Evolutionary conservation across 1,140 invertebrate genomes (phyloP), one percentile per base, ranked within the genome.

Genomic region (Megalonaias nervosa): DNA sequence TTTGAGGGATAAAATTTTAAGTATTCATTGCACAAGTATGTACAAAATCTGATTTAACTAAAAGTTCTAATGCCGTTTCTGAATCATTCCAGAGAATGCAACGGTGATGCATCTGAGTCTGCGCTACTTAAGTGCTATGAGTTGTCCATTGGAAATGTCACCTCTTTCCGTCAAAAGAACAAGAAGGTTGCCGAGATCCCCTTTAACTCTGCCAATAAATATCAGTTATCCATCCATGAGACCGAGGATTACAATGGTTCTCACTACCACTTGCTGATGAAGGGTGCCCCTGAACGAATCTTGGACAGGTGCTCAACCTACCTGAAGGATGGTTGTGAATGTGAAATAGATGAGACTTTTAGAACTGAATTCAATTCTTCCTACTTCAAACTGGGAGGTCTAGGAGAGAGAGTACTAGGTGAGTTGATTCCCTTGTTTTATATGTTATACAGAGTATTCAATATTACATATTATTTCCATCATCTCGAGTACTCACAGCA

Each of bases 191-290:
- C 95, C 91, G 98, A 99, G 93, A 94, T 99, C 91, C 98, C 98
- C 31, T 99, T 99, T 94, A 99, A 99, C 92, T 99, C 98, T 0
- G 98, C 97, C 83, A 99, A 99, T 91, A 99, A 99, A 91, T 99
- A 98, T 91, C 97, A 97, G 90, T 92, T 92, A 81, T 67, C 69
- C 2, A 94, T 99, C 80, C 98, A 99, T 89, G 97, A 99, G 85
- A 96, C 94, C 79, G 96, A 98, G 87, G 97, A 98, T 89, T 91
- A 94, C 16, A 95, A 95, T 89, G 96, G 98, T 89, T 95, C 96
- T 6, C 93, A 96, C 67, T 96, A 98, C 90, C 92, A 99, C 83
- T 92, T 99, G 81, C 98, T 99, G n/a, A 99, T 99, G 98, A 99
- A 99, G 93, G 98, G 98, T 65, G 98, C 98, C 9, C 98, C 98